Evolutionary conservation across 2,113 vertebrate species (phyloP).

Genomic region (Syngnathus scovelli): DNA sequence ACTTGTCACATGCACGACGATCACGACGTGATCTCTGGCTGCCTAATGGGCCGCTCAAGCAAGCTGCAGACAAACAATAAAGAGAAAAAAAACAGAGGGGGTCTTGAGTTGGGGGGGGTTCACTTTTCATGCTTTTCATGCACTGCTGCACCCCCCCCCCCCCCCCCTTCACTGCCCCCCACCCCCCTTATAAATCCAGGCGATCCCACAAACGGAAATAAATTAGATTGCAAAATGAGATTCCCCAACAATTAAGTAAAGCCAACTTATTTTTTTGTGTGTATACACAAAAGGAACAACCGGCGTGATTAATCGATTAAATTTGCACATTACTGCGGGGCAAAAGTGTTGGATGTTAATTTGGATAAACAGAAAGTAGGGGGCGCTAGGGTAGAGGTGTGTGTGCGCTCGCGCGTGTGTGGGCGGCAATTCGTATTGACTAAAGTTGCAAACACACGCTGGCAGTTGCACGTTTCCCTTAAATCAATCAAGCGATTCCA

Average conservation of each 20-base stretch:
- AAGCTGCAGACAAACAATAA: conserved; percentile 91
- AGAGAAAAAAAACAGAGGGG: background rate
- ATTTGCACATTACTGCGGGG: conserved; percentile 79
- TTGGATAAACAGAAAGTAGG: conserved; percentile 86
- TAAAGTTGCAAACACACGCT: conserved; percentile 36
- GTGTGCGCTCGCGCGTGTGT: background rate
- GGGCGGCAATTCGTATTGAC: conserved; percentile 74
- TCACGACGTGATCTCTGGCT: conserved; percentile 83
- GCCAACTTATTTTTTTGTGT: conserved; percentile 68
- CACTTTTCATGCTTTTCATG: conserved; percentile 11
- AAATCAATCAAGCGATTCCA: background rate
- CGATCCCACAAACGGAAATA: conserved; percentile 81
- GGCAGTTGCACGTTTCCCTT: background rate
- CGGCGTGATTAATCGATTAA: conserved; percentile 71
- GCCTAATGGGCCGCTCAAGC: conserved; percentile 98
- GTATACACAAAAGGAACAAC: conserved; percentile 59
- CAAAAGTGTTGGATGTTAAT: conserved; percentile 88
- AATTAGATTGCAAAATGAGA: conserved; percentile 84
- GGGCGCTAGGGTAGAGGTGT: conserved; percentile 23
- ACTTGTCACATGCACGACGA: conserved; percentile 1
- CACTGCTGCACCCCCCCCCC: background rate
- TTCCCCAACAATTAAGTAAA: conserved; percentile 92
- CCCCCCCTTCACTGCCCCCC: background rate
- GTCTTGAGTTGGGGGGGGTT: background rate
- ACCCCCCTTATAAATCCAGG: conserved; percentile 67